phyloP scores from a whole-genome alignment of 2,888 invertebrate species.

The Sinhomidia bicolor region DNA sequence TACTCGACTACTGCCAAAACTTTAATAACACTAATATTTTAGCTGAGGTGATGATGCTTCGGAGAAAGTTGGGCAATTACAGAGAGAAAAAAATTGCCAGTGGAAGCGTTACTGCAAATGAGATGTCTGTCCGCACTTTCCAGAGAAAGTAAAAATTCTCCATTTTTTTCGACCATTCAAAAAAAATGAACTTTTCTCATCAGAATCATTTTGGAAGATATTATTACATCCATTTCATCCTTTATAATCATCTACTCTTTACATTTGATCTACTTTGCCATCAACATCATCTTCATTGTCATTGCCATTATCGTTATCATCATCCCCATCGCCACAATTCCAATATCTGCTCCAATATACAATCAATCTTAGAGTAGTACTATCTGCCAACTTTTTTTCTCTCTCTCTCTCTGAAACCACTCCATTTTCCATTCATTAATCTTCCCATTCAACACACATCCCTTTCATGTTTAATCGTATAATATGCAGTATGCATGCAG shows the following conservation, averaged over 20 bases:
- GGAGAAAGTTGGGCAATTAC: not conserved
- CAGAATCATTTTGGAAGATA: not conserved
- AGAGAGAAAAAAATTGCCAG: too few relatives aligned
- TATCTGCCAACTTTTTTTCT: not conserved
- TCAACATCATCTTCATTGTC: not conserved
- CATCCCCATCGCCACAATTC: not conserved
- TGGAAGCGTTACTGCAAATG: not conserved
- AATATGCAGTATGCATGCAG: not conserved
- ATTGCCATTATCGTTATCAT: not conserved
- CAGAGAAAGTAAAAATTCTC: not conserved
- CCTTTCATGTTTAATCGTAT: not conserved
- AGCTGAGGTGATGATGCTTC: too few relatives aligned
- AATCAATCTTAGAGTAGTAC: too few relatives aligned
- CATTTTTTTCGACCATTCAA: not conserved
- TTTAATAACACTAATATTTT: too few relatives aligned
- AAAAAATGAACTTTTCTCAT: not conserved
- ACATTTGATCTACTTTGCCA: not conserved
- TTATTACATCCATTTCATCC: not conserved
- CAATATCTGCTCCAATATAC: too few relatives aligned
- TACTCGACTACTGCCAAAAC: too few relatives aligned
- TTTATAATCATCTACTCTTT: too few relatives aligned
- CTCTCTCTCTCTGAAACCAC: not conserved
- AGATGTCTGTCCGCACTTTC: not conserved
- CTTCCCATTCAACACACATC: not conserved
- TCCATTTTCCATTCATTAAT: not conserved